phyloP scores from a whole-genome alignment of 2,113 vertebrate genomes.

The Passer domesticus region DNA sequence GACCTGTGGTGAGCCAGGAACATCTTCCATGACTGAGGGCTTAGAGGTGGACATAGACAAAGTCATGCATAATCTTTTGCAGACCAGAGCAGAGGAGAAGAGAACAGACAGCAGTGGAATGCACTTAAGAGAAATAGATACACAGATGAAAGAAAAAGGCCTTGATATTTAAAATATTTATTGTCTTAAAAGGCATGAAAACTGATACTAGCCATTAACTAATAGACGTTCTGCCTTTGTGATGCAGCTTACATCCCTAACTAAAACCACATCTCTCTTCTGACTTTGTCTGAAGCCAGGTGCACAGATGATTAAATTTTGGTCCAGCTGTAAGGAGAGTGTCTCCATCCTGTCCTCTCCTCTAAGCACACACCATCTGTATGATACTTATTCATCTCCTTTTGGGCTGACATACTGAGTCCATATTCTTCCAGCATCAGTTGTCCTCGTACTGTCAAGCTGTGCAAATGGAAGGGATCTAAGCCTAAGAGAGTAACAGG shows the following conservation, averaged over 20 bases:
- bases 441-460: not conserved
- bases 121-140: conserved; percentile 83
- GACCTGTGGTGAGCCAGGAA: not conserved
- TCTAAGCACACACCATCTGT: conserved; percentile 34
- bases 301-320: conserved; percentile 82
- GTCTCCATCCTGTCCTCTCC: conserved; percentile 45
- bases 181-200: conserved; percentile 92
- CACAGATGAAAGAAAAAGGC: conserved; percentile 76
- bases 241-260: conserved; percentile 89
- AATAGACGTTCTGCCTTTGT: conserved; percentile 83
- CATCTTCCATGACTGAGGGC: not conserved
- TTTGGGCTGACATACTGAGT: conserved; percentile 20
- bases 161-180: conserved; percentile 92
- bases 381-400: conserved; percentile 13
- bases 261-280: conserved; percentile 86
- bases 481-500: not conserved
- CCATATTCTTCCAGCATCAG: conserved; percentile 23
- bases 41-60: conserved; percentile 52
- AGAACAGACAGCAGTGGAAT: conserved; percentile 72
- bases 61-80: conserved; percentile 69
- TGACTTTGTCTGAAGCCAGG: conserved; percentile 79
- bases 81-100: conserved; percentile 63
- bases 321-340: conserved; percentile 17
- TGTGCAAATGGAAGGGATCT: conserved; percentile 18
- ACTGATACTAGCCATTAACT: conserved; percentile 89